Conservation (phyloP, 2,888 invertebrate species). For the Oxycera nigricornis region DNA sequence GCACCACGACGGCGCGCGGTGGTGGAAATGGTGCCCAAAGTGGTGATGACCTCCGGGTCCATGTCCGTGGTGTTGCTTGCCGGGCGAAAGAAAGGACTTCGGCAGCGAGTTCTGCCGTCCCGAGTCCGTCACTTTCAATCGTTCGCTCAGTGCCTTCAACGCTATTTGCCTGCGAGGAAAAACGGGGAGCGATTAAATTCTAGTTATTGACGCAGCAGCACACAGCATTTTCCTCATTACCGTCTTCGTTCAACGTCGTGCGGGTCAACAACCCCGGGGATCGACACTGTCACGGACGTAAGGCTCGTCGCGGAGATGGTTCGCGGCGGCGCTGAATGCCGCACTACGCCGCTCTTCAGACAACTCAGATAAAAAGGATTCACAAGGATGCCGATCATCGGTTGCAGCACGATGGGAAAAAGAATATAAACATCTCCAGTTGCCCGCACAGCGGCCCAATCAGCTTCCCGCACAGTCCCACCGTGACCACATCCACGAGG, state of each 20-base stretch:
- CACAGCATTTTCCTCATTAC: constrained; percentile 65
- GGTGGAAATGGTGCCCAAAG: constrained; percentile 49
- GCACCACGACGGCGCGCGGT: constrained; percentile 41
- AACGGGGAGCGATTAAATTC: constrained; percentile 28
- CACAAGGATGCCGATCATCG: constrained; percentile 84
- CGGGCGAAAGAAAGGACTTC: constrained; percentile 62
- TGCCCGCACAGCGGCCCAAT: constrained; percentile 97
- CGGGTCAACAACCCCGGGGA: constrained; percentile 92
- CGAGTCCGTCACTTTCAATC: constrained; percentile 74
- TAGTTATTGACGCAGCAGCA: no score
- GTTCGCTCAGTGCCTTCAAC: constrained; percentile 90
- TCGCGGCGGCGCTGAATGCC: constrained; percentile 62
- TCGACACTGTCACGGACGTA: constrained; percentile 83
- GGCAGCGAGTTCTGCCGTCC: constrained; percentile 65
- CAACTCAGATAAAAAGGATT: constrained; percentile 85
- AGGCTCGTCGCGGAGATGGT: constrained; percentile 63
- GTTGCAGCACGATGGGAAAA: constrained; percentile 95
- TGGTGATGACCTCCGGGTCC: constrained; percentile 51
- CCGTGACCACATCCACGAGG: constrained; percentile 87
- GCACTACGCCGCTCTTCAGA: constrained; percentile 77
- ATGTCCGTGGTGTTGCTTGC: constrained; percentile 51
- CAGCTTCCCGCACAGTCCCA: constrained; percentile 93
- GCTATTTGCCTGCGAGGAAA: constrained; percentile 84
- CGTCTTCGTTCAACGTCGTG: constrained; percentile 93
- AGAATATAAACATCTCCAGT: constrained; percentile 95